Evolutionary conservation across 2,797 vertebrate genomes (phyloP).

Genomic region (Molossus molossus): DNA sequence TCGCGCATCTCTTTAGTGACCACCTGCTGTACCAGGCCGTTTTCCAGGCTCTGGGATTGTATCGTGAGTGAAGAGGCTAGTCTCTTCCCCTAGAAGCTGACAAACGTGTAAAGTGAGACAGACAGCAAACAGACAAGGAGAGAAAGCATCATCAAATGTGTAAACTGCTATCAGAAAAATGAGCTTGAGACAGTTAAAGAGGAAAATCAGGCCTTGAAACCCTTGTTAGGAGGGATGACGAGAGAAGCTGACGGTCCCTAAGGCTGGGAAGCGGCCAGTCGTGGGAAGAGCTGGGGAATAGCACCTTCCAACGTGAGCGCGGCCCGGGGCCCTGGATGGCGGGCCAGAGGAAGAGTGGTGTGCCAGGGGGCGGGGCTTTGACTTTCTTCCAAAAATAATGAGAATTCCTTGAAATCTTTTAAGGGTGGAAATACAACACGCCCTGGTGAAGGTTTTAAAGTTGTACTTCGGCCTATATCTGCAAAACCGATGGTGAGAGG

Average conservation of each 20-base stretch:
- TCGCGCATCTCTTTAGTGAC: neutral
- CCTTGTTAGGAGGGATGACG: neutral
- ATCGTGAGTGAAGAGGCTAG: neutral
- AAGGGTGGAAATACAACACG: neutral
- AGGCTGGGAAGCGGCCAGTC: neutral
- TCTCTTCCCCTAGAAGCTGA: neutral
- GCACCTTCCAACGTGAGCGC: neutral
- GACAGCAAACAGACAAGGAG: neutral
- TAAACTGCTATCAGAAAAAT: neutral
- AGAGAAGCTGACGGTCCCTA: neutral
- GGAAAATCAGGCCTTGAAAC: neutral
- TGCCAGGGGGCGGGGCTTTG: neutral
- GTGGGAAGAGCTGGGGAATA: too few relatives aligned
- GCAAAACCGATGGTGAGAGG: neutral
- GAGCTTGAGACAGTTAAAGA: neutral
- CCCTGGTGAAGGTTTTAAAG: neutral
- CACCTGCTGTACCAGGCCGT: neutral
- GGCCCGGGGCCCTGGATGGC: neutral
- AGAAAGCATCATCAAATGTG: neutral
- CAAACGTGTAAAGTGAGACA: neutral
- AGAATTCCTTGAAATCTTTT: neutral
- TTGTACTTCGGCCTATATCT: neutral
- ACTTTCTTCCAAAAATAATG: neutral
- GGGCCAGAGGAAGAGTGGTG: rapidly evolving
- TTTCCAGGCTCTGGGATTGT: neutral